Base-by-base conservation (phyloP, 1,140 invertebrate genomes). In the Lasioglossum baleicum region DNA sequence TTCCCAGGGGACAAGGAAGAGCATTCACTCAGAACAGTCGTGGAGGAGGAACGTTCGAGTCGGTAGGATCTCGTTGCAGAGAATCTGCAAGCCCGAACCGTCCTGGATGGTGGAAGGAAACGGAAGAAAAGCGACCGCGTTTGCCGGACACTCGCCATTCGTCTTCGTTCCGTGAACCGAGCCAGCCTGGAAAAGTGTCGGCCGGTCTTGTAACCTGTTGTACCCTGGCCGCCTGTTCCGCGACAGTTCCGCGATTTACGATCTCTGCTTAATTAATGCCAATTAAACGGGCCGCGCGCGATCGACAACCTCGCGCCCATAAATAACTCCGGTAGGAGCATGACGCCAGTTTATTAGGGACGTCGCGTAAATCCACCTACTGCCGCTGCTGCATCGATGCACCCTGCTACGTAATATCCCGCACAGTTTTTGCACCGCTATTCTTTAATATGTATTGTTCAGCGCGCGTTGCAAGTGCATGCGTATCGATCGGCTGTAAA, bases 241-340 rank as follows among this genome's bases (percentile, higher is more conserved):
- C 13, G 70, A 79, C 69, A 51, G 51, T 1, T 22, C 3, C 26
- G 20, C 71, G 72, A 80, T 80, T 75, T 80, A 80, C 78, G 78
- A 67, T 75, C 78, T 42, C 42, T 13, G 10, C 63, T 80, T 80
- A 80, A 80, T 80, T 68, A 75, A 75, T 67, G 78, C 71, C 71
- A 80, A 80, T 67, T 75, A 80, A 80, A 75, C 72, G 71, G 51
- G 53, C 15, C 51, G 26, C 31, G 26, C 31, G 42, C 78, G 71
- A 68, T 80, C 72, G 71, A 75, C 44, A 60, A 42, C 40, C n/a
- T 2, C 10, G 51, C 17, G 13, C 40, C 64, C 56, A 61, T 80
- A 80, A 80, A 80, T 80, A 80, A 74, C 72, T 22, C n/a, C 7
- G 35, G 11, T 8, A 15, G 20, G n/a, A 22, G 5, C 63, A 40